phyloP scores from a whole-genome alignment of 23 tunicate genomes.

The Oikopleura vanhoeffeni region DNA sequence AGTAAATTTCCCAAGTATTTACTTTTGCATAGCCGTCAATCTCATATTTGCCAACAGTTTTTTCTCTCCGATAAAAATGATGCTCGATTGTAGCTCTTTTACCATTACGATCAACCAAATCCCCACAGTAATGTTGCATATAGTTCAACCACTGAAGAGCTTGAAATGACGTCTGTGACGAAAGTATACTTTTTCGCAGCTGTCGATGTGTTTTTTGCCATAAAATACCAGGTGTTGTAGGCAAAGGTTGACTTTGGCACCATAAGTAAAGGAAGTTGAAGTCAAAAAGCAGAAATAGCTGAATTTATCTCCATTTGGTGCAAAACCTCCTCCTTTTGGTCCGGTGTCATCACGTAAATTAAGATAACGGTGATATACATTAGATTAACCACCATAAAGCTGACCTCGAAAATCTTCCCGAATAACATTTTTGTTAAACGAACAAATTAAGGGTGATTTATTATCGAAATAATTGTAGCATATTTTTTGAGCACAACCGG shows the following conservation, averaged over 20 bases:
- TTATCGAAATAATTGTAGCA: not conserved
- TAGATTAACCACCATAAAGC: not conserved
- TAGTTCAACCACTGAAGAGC: not conserved
- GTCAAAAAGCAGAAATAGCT: too few species aligned
- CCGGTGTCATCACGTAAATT: too few species aligned
- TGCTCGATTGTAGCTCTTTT: not conserved
- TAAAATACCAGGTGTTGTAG: constrained; percentile 1
- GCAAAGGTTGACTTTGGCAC: not conserved
- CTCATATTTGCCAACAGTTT: not conserved
- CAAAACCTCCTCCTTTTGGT: too few species aligned
- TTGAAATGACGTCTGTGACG: not conserved
- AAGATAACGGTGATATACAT: not conserved
- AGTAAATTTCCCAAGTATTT: not conserved
- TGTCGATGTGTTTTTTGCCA: not conserved
- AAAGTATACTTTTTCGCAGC: not conserved
- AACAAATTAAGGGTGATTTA: not conserved
- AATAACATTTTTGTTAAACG: not conserved
- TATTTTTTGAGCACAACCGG: not conserved
- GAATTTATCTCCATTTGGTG: too few species aligned
- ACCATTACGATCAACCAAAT: not conserved
- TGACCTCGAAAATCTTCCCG: not conserved
- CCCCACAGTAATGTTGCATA: not conserved
- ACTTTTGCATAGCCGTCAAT: not conserved
- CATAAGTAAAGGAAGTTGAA: not conserved
- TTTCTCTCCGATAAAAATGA: not conserved